Conservation (phyloP, 2,797 vertebrate species). For the Salmo trutta region DNA sequence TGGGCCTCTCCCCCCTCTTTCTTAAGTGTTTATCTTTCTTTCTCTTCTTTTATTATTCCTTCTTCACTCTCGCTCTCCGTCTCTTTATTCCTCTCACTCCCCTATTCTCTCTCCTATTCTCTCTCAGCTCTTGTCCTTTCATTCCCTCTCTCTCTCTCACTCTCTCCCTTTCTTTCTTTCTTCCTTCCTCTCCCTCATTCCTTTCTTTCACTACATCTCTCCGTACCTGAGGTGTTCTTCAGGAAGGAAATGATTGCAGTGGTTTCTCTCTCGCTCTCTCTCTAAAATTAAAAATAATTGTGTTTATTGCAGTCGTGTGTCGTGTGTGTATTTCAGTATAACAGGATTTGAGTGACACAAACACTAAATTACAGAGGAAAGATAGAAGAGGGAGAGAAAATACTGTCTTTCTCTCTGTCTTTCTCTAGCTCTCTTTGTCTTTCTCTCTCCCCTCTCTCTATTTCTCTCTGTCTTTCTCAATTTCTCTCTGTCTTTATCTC, state of each 20-base stretch:
- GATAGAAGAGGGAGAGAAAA: constrained; percentile 11
- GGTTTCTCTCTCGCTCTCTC: not conserved
- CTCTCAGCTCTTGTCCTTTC: not conserved
- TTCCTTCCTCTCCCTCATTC: not conserved
- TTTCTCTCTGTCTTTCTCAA: no score
- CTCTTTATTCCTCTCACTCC: not conserved
- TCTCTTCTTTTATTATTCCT: constrained; percentile 10
- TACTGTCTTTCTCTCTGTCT: no score
- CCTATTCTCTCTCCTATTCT: no score
- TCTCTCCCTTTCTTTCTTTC: not conserved
- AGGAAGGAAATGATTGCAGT: not conserved
- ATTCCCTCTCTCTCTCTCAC: constrained; percentile 6
- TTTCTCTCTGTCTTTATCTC: no score
- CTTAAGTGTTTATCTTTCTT: not conserved
- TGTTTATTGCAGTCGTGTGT: not conserved
- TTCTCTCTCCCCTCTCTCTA: no score
- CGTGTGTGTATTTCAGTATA: not conserved
- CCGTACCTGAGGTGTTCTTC: not conserved
- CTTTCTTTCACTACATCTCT: no score
- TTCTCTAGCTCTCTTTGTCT: no score
- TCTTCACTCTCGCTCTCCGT: not conserved
- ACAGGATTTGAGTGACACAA: constrained; percentile 8
- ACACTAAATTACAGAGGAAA: constrained; percentile 13
- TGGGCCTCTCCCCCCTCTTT: constrained; percentile 10
- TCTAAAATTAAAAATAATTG: constrained; percentile 9